phyloP scores from a whole-genome alignment of 2,888 invertebrate genomes.

The Drosophila atroscutellata region DNA sequence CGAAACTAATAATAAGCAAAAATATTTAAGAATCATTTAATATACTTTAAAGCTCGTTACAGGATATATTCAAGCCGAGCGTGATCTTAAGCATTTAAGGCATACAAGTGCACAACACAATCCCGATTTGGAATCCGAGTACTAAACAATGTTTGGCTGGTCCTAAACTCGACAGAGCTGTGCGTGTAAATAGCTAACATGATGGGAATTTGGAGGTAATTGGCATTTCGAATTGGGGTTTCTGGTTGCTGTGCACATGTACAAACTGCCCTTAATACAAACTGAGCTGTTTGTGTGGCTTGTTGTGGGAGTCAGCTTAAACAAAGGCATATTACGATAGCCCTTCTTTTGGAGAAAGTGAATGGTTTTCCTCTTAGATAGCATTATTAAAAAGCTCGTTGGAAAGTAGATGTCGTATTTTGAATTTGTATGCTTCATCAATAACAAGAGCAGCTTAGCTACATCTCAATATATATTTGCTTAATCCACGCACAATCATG shows the following conservation, averaged over 20 bases:
- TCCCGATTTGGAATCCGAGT: constrained; percentile 6
- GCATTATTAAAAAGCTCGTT: not conserved
- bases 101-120: constrained; percentile 3
- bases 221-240: constrained; percentile 51
- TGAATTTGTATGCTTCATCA: not conserved
- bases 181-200: constrained; percentile 60
- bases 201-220: constrained; percentile 67
- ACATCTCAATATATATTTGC: constrained; percentile 28
- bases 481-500: constrained; percentile 4
- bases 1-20: not conserved
- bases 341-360: not conserved
- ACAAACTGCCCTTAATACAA: not conserved
- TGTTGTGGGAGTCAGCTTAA: not conserved
- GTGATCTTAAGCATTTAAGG: not conserved
- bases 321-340: not conserved
- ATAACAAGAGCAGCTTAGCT: not conserved
- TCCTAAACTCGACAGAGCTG: constrained; percentile 5
- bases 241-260: constrained; percentile 13
- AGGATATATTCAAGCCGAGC: not conserved
- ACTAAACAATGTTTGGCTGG: constrained; percentile 7
- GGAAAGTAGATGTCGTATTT: not conserved
- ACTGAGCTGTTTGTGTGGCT: constrained; percentile 2
- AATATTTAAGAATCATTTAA: not conserved
- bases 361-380: not conserved
- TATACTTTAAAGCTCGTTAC: not conserved